These are phyloP conservation scores for Anneissia japonica DNA, from an alignment of 35 echinoderm and acorn worm species.

Conservation along the genomic window DNA sequence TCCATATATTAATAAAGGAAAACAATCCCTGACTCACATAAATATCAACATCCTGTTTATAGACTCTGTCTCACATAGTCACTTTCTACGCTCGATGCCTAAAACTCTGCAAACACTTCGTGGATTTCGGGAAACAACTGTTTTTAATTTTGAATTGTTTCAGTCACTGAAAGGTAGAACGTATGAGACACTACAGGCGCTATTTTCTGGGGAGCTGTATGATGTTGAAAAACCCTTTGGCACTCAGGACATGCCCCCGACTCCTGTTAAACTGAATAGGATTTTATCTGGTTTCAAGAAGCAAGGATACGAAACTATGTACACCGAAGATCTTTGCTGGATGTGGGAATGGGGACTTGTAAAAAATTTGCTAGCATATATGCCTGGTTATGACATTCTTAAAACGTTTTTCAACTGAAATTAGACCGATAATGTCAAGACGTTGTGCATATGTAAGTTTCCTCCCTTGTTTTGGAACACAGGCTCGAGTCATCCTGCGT, in stretches of 20 bases:
- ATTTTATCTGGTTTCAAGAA: constrained; percentile 53
- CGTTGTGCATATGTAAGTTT: too few species aligned
- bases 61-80: constrained; percentile 87
- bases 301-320: constrained; percentile 56
- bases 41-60: constrained; percentile 71
- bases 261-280: constrained; percentile 12
- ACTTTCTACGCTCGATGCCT: constrained; percentile 70
- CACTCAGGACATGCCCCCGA: constrained; percentile 49
- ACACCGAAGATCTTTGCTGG: constrained; percentile 79
- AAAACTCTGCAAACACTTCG: constrained; percentile 40
- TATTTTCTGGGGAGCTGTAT: constrained; percentile 58
- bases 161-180: constrained; percentile 83
- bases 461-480: too few species aligned
- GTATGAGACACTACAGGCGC: constrained; percentile 61
- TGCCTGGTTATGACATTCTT: constrained; percentile 16
- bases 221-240: constrained; percentile 48
- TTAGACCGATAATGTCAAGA: too few species aligned
- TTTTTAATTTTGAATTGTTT: constrained; percentile 75
- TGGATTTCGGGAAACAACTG: constrained; percentile 33
- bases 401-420: too few species aligned
- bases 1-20: background rate
- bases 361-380: constrained; percentile 56
- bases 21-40: constrained; percentile 12
- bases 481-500: too few species aligned
- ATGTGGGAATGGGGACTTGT: constrained; percentile 83